Evolutionary conservation across 2,797 vertebrate species (phyloP).

Genomic region (Channallabes apus): DNA sequence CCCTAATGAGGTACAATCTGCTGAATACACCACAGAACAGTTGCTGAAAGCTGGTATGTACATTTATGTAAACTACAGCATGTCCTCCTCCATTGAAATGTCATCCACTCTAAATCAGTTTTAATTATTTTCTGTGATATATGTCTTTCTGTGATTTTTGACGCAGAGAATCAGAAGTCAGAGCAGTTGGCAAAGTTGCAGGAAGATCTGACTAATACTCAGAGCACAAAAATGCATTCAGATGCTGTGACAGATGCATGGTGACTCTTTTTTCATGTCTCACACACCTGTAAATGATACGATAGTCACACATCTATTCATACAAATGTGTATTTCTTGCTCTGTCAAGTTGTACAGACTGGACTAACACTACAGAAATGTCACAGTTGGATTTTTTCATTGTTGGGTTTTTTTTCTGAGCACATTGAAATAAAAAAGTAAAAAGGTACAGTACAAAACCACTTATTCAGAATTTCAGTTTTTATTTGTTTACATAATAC

Average conservation of each 20-base stretch:
- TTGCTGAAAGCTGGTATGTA: constrained; percentile 68
- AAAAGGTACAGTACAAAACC: constrained; percentile 19
- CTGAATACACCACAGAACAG: constrained; percentile 65
- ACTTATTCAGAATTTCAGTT: constrained; percentile 38
- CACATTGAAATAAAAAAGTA: constrained; percentile 23
- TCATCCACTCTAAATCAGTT: background rate
- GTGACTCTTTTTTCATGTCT: constrained; percentile 26
- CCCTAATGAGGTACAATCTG: constrained; percentile 64
- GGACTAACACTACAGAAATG: background rate
- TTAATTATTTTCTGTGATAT: background rate
- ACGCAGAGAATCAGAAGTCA: constrained; percentile 49
- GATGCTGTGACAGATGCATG: constrained; percentile 14
- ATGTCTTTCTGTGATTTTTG: constrained; percentile 23
- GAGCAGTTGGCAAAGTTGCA: constrained; percentile 48
- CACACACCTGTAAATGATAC: constrained; percentile 2
- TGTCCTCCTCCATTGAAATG: background rate
- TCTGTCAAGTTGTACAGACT: constrained; percentile 1
- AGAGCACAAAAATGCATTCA: constrained; percentile 20
- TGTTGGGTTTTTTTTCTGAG: background rate
- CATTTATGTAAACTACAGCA: background rate
- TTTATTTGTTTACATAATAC: constrained; percentile 50
- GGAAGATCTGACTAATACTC: constrained; percentile 32
- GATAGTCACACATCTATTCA: background rate
- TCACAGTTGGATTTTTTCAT: background rate
- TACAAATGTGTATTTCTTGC: background rate